phyloP scores from a whole-genome alignment of 2,888 invertebrate species.

The Pogonocherus hispidulus region DNA sequence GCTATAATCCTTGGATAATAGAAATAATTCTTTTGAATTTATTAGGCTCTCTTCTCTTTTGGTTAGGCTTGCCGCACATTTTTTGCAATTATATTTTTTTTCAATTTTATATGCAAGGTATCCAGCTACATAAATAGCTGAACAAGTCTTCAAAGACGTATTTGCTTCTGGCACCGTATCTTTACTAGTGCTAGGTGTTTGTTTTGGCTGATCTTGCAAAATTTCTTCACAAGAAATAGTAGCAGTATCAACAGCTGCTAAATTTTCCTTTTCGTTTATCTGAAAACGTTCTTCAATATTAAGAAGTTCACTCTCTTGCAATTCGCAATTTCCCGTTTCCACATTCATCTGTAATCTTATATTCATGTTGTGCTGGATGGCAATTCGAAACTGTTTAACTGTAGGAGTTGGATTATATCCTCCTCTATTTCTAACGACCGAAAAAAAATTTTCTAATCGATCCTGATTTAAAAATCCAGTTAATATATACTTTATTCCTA shows the following conservation, averaged over 20 bases:
- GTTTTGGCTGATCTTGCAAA: neutral
- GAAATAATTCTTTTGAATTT: neutral
- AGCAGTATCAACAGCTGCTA: no score
- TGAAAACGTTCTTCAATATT: no score
- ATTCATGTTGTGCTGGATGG: conserved; percentile 2
- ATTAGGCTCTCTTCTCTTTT: neutral
- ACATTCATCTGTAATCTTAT: neutral
- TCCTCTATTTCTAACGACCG: conserved; percentile 9
- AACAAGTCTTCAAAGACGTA: conserved; percentile 3
- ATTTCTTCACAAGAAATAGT: neutral
- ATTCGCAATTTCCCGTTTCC: no score
- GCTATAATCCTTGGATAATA: neutral
- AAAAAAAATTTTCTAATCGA: conserved; percentile 11
- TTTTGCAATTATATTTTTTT: neutral
- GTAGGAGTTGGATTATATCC: conserved; percentile 10
- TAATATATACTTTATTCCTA: neutral
- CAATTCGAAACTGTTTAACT: conserved; percentile 5
- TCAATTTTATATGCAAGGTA: conserved; percentile 6
- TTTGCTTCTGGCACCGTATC: no score
- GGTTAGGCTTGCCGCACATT: neutral
- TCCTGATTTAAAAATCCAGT: conserved; percentile 1
- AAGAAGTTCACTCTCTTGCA: neutral
- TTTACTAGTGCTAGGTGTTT: neutral
- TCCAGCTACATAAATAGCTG: neutral
- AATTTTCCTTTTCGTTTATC: no score